Percentiles rank a stretch among this genome's conserved stretches.
These are phyloP conservation scores for Tetramorium alpestre DNA, from an alignment of 1,140 invertebrate species.

Conservation along the genomic window DNA sequence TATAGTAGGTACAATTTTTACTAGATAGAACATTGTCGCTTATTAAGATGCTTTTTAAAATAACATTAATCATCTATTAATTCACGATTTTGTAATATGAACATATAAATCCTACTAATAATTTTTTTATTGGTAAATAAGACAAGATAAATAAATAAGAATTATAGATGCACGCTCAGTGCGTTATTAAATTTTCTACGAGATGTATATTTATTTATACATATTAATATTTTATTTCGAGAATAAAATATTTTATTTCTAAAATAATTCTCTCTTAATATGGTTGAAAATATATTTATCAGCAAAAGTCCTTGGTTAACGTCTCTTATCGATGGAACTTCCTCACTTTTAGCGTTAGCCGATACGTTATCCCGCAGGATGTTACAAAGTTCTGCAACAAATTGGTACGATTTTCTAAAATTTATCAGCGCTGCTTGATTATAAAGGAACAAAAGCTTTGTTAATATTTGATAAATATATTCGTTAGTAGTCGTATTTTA, in stretches of 20 bases:
- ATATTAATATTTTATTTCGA: neutral
- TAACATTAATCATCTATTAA: neutral
- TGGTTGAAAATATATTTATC: slow-evolving; percentile 24
- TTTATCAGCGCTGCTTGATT: slow-evolving; percentile 15
- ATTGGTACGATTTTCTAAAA: neutral
- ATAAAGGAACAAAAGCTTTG: neutral
- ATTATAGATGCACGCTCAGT: neutral
- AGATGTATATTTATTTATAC: neutral
- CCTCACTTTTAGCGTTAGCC: slow-evolving; percentile 19
- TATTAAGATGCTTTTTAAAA: neutral
- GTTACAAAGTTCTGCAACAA: slow-evolving; percentile 64
- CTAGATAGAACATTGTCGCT: neutral
- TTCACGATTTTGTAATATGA: neutral
- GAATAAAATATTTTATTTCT: neutral
- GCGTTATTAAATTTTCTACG: neutral
- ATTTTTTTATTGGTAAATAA: neutral
- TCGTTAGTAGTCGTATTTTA: neutral
- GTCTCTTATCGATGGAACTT: slow-evolving; percentile 57
- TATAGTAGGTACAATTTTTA: neutral
- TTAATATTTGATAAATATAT: neutral
- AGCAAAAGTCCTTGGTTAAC: slow-evolving; percentile 20
- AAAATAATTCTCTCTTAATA: neutral
- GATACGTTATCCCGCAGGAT: slow-evolving; percentile 64
- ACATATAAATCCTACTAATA: neutral
- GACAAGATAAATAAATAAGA: neutral